A percentile compares a stretch with the other conserved stretches of the same genome.
Evolutionary conservation across 2,797 vertebrate species (phyloP).

Genomic region (Okamejei kenojei): DNA sequence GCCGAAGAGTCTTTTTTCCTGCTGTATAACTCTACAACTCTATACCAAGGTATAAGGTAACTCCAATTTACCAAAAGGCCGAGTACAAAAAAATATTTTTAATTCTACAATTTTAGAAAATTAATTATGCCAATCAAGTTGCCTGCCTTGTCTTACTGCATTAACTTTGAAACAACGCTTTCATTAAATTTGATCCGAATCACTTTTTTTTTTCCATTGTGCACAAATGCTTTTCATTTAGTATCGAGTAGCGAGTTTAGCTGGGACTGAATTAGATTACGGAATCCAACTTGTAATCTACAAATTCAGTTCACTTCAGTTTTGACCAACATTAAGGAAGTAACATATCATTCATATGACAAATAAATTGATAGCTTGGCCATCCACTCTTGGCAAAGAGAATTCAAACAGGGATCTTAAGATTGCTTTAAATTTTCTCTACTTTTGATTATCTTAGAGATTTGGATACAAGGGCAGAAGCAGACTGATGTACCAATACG

Average conservation of each 20-base stretch:
- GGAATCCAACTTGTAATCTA: not conserved
- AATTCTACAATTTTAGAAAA: not conserved
- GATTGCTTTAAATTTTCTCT: not conserved
- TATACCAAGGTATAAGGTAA: not conserved
- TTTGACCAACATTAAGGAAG: not conserved
- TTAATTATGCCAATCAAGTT: not conserved
- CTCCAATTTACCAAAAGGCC: not conserved
- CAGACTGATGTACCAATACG: not conserved
- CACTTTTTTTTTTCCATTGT: not conserved
- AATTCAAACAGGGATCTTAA: not conserved
- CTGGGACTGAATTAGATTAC: not conserved
- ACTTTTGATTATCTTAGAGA: not conserved
- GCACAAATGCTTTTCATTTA: not conserved
- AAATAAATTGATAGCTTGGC: not conserved
- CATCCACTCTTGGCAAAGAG: not conserved
- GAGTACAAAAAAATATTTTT: not conserved
- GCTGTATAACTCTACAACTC: too few relatives aligned
- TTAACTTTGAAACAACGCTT: not conserved
- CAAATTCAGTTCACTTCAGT: not conserved
- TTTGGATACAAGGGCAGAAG: not conserved
- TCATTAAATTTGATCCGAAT: not conserved
- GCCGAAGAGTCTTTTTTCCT: too few relatives aligned
- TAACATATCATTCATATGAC: not conserved
- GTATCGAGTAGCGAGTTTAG: not conserved
- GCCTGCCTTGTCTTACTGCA: not conserved